phyloP scores from a whole-genome alignment of 2,113 vertebrate species.

The Centropus unirufus region DNA sequence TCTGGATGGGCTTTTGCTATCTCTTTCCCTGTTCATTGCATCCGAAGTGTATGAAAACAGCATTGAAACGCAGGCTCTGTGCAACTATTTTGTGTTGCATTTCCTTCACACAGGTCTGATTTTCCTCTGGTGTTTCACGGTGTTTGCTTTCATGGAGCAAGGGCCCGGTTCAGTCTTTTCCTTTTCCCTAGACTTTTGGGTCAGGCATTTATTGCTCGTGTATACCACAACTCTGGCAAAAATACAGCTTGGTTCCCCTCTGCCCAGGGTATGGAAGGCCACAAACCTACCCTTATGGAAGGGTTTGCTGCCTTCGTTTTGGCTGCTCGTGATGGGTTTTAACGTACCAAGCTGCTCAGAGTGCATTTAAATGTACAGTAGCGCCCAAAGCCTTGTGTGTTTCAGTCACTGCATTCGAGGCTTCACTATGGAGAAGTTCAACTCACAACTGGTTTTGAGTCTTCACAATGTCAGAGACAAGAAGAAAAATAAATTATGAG shows the following conservation, averaged over 20 bases:
- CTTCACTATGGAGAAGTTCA: neutral
- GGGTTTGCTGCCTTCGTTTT: neutral
- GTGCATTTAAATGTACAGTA: neutral
- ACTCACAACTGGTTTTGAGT: neutral
- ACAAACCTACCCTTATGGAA: neutral
- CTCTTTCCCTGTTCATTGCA: neutral
- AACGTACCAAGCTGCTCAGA: accelerated
- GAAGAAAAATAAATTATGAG: neutral
- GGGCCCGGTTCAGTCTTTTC: neutral
- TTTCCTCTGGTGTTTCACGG: neutral
- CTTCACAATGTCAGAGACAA: neutral
- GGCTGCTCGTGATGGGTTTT: neutral
- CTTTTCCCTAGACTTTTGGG: neutral
- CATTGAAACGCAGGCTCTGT: neutral
- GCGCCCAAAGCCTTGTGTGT: neutral
- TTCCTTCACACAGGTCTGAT: neutral
- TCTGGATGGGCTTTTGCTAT: neutral
- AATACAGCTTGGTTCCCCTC: neutral
- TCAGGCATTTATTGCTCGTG: neutral
- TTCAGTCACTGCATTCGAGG: neutral
- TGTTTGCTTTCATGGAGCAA: neutral
- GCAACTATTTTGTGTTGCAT: accelerated
- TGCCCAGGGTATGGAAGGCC: neutral
- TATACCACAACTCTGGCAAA: neutral
- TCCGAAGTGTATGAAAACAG: neutral